Base-by-base conservation (phyloP, 1,140 invertebrate species). In the Pseudomyrmex flavicornis region DNA sequence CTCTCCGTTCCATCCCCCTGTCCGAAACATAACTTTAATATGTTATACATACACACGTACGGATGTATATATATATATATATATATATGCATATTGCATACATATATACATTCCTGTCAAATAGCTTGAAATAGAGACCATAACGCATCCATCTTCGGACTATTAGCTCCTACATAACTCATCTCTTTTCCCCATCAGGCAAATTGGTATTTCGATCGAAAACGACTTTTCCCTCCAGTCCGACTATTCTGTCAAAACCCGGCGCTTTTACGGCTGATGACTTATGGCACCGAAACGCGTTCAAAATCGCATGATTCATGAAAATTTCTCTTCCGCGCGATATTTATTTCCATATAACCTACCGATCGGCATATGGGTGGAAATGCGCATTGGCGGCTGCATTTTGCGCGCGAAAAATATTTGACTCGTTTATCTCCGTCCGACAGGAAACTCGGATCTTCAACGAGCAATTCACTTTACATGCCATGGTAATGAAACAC, bases 131-230 rank as follows among this genome's bases (percentile, higher is more conserved):
- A 79, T 75, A 58, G 74, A 54, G 74, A 74, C 80, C 79, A 66
- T 65, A 83, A 72, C 58, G 86, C 85, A 87, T 88, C 75, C 82
- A 88, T 88, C 86, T 84, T 87, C 82, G 82, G 74, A 84, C 85
- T 88, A 88, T 88, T 87, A 88, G 86, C 85, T 88, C 85, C 82
- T 87, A 79, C 74, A 87, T 87, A 88, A 88, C 86, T 88, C 86
- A 88, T 87, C 85, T 88, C 73, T 88, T 87, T 87, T 87, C 61
- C 85, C 86, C 86, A 88, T 88, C 86, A 84, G 85, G 74, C 82
- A 88, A 88, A 88, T 88, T 87, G 86, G 85, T 76, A 58, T 87
- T 82, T 76, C 82, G 48, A 63, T 50, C 62, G 52, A 63, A 86
- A 87, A 83, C 86, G 80, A 84, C 61, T 82, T 63, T 65, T 76